phyloP scores from a whole-genome alignment of 2,113 vertebrate species.

The Aythya baeri region DNA sequence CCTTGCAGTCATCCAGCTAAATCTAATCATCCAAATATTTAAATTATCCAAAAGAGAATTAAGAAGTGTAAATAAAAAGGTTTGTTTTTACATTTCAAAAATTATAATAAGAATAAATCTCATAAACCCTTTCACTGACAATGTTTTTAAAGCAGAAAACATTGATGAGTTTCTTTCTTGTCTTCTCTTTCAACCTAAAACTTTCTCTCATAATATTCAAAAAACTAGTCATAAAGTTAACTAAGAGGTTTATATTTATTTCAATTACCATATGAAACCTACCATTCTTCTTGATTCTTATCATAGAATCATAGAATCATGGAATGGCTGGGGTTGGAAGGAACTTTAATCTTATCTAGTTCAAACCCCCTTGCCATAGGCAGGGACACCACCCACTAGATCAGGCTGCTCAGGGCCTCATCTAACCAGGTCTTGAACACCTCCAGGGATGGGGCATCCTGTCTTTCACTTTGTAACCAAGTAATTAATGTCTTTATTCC shows the following conservation, averaged over 20 bases:
- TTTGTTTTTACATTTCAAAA: constrained; percentile 42
- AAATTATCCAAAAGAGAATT: constrained; percentile 23
- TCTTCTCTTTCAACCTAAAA: neutral
- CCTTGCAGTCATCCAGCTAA: neutral
- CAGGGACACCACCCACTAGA: too few relatives aligned
- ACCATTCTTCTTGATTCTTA: neutral
- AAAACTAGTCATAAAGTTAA: neutral
- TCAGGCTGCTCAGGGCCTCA: too few relatives aligned
- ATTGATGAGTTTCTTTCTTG: neutral
- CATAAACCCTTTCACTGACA: constrained; percentile 1
- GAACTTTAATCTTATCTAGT: too few relatives aligned
- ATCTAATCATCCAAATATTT: neutral
- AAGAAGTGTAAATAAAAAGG: constrained; percentile 30
- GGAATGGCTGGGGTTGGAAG: too few relatives aligned
- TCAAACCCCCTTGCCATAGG: too few relatives aligned
- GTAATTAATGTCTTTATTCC: neutral
- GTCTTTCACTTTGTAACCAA: rapidly evolving
- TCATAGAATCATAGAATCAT: too few relatives aligned
- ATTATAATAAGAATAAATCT: constrained; percentile 12
- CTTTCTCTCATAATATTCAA: neutral
- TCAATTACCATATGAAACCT: neutral
- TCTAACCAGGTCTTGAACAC: too few relatives aligned
- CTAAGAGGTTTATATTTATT: neutral
- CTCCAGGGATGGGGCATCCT: neutral
- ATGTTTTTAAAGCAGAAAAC: constrained; percentile 3